Conservation (phyloP, 2,888 invertebrate genomes). For the Selenia dentaria region DNA sequence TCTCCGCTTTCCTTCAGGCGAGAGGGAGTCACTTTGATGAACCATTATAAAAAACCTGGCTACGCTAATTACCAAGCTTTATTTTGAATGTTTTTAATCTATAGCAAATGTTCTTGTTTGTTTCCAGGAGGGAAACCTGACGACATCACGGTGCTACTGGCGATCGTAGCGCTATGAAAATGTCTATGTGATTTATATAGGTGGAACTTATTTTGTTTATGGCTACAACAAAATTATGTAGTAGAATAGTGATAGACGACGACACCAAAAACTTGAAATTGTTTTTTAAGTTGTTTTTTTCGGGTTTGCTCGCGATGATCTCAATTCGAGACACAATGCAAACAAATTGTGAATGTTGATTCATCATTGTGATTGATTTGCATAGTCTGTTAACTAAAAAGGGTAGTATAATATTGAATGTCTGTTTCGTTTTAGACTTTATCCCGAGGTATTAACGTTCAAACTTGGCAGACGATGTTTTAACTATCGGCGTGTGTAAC, state of each 20-base stretch:
- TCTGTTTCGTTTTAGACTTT: too few species aligned
- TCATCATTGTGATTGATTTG: neutral
- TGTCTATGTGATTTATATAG: conserved; percentile 67
- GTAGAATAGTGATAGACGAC: conserved; percentile 60
- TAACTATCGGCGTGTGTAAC: too few species aligned
- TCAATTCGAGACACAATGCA: neutral
- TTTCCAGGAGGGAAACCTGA: conserved; percentile 98
- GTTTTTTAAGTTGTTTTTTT: conserved; percentile 27
- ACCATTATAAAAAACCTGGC: too few species aligned
- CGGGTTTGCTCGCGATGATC: neutral
- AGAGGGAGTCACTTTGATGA: too few species aligned
- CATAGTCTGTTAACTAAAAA: neutral
- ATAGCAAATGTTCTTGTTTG: conserved; percentile 42
- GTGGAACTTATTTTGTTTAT: conserved; percentile 56
- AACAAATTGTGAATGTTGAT: neutral
- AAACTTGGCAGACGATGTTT: too few species aligned
- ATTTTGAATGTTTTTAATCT: neutral
- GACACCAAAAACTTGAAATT: conserved; percentile 64
- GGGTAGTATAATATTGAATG: too few species aligned
- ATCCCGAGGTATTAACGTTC: too few species aligned
- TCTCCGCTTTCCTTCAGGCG: too few species aligned
- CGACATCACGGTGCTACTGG: conserved; percentile 98
- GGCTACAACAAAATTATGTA: conserved; percentile 59
- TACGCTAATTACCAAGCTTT: too few species aligned
- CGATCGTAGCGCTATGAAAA: conserved; percentile 93